phyloP scores from a whole-genome alignment of 2,113 vertebrate genomes.

The Stegostoma tigrinum region DNA sequence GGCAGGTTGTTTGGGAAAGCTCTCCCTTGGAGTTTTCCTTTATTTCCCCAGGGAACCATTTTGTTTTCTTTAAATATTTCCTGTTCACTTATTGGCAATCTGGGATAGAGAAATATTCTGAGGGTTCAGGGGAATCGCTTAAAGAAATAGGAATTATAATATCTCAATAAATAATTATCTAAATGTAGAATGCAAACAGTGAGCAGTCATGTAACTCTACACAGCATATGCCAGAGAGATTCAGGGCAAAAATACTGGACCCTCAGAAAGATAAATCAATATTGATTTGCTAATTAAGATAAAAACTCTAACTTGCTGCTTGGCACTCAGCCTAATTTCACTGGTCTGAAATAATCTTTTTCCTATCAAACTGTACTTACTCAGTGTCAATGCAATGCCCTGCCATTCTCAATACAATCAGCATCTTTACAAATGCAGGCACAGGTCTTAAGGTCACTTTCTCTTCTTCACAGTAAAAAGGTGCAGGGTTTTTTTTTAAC shows the following conservation, averaged over 20 bases:
- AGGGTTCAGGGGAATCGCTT: not conserved
- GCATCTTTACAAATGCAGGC: conserved; percentile 48
- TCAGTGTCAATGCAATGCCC: conserved; percentile 54
- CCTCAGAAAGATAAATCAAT: not conserved
- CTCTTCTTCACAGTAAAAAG: conserved; percentile 45
- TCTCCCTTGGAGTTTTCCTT: not conserved
- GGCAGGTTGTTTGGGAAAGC: not conserved
- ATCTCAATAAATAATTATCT: not conserved
- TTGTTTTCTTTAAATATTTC: not conserved
- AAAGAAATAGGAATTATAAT: not conserved
- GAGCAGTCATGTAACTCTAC: not conserved
- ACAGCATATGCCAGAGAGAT: not conserved
- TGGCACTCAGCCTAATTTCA: not conserved
- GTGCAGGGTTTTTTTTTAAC: conserved; percentile 47
- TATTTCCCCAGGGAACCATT: not conserved
- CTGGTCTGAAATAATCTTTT: conserved; percentile 31
- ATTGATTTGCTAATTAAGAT: not conserved
- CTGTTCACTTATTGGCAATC: not conserved
- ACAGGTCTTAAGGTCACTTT: conserved; percentile 42
- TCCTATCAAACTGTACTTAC: conserved; percentile 46
- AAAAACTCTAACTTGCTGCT: not conserved
- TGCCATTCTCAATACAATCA: conserved; percentile 49
- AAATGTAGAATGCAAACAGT: not conserved
- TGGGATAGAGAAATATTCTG: not conserved
- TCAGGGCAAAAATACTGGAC: not conserved